Evolutionary conservation across 2,888 invertebrate genomes (phyloP).

Genomic region (Caenorhabditis imperialis): DNA sequence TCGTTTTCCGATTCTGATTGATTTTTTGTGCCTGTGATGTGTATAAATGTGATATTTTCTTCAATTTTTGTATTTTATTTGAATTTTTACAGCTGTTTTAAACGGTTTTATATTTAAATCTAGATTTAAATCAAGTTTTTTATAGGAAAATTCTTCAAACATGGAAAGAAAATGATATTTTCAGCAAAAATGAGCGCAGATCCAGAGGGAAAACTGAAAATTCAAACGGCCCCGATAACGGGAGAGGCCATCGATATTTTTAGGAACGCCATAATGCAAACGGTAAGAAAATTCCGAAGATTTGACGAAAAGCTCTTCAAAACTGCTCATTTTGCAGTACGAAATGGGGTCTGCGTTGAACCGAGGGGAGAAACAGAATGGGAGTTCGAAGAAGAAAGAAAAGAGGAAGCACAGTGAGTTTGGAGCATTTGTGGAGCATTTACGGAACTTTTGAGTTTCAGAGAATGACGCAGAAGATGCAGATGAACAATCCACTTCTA

Average conservation of each 20-base stretch:
- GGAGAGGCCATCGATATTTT: background rate
- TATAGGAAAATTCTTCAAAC: too few species aligned
- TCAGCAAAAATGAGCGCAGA: background rate
- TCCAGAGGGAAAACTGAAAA: background rate
- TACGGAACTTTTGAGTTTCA: slow-evolving; percentile 1
- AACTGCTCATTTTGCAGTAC: too few species aligned
- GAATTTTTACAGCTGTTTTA: too few species aligned
- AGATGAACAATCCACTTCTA: background rate
- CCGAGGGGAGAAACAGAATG: background rate
- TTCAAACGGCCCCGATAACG: background rate
- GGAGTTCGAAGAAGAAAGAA: slow-evolving; percentile 7
- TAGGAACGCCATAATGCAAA: background rate
- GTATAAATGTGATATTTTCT: background rate
- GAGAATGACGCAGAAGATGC: background rate
- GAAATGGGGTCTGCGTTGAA: background rate
- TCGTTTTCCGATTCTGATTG: slow-evolving; percentile 51
- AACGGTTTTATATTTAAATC: too few species aligned
- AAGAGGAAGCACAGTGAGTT: slow-evolving; percentile 13
- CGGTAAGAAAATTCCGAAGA: background rate
- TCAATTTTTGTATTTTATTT: too few species aligned
- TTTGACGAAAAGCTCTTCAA: too few species aligned
- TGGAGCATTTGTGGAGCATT: background rate
- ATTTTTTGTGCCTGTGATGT: background rate
- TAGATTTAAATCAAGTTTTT: too few species aligned
- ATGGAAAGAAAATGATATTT: too few species aligned